Evolutionary conservation across 2,113 vertebrate genomes (phyloP).

Genomic region (Elachura formosa): DNA sequence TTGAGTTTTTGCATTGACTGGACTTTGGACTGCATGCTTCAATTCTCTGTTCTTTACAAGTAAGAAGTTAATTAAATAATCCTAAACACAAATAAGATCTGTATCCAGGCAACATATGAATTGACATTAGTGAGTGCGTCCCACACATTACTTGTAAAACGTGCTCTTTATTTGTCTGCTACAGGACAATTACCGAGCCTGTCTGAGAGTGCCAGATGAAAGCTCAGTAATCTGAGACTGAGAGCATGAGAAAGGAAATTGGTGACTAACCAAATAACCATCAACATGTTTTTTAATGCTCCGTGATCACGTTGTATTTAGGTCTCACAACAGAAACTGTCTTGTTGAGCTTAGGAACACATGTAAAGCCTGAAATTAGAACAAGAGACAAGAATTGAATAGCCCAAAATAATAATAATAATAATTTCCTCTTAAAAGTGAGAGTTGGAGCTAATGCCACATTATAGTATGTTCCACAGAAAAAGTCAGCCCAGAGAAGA

Average conservation of each 20-base stretch:
- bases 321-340: not conserved
- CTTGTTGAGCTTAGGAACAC: not conserved
- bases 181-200: conserved; percentile 18
- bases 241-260: conserved; percentile 52
- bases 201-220: conserved; percentile 43
- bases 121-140: not conserved
- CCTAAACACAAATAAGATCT: conserved; percentile 9
- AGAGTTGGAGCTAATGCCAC: not conserved
- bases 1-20: not conserved
- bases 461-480: not conserved
- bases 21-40: not conserved
- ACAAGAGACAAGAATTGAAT: not conserved
- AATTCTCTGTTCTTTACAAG: not conserved
- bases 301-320: not conserved
- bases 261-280: conserved; percentile 53
- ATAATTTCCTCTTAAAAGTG: not conserved
- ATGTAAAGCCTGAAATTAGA: not conserved
- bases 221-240: conserved; percentile 13
- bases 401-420: not conserved
- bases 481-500: not conserved
- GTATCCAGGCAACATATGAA: not conserved
- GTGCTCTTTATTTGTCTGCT: conserved; percentile 36
- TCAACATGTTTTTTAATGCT: not conserved
- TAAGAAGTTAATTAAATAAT: conserved; percentile 32
- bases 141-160: conserved; percentile 18